These are phyloP conservation scores for Chalcis sispes DNA, from an alignment of 2,888 invertebrate species.

Conservation along the genomic window DNA sequence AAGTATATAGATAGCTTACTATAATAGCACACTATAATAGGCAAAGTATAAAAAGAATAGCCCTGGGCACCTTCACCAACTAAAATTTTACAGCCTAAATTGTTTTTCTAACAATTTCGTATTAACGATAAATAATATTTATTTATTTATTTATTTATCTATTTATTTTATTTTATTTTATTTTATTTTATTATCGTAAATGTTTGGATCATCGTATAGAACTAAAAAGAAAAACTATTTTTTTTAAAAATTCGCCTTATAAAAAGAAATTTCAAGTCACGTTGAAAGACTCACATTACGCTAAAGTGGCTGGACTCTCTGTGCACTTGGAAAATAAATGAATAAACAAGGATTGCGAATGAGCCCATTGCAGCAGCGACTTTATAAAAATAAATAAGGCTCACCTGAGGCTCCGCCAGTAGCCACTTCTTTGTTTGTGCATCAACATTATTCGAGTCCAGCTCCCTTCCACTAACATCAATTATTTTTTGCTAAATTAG, in stretches of 20 bases:
- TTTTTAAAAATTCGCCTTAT: too few species aligned
- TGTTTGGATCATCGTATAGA: too few species aligned
- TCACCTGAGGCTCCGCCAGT: conserved; percentile 74
- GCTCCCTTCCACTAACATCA: conserved; percentile 62
- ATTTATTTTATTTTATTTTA: too few species aligned
- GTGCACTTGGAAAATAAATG: conserved; percentile 72
- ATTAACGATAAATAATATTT: neutral
- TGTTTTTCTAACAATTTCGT: conserved; percentile 75
- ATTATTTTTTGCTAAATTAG: conserved; percentile 26
- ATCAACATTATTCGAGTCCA: conserved; percentile 75
- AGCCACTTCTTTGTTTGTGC: conserved; percentile 66
- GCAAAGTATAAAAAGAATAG: conserved; percentile 62
- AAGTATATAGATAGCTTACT: conserved; percentile 60
- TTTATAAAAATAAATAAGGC: conserved; percentile 65
- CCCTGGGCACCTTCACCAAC: conserved; percentile 68
- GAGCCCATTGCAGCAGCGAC: conserved; percentile 40
- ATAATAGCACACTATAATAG: conserved; percentile 65
- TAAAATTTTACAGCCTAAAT: conserved; percentile 65
- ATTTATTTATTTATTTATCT: conserved; percentile 21
- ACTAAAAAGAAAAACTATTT: neutral
- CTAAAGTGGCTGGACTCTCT: conserved; percentile 60
- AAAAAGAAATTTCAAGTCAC: conserved; percentile 31
- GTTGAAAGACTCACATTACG: conserved; percentile 65
- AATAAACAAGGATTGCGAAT: conserved; percentile 30
- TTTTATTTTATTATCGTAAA: too few species aligned